Evolutionary conservation across 2,113 vertebrate species (phyloP).

Genomic region (Tachysurus vachellii): DNA sequence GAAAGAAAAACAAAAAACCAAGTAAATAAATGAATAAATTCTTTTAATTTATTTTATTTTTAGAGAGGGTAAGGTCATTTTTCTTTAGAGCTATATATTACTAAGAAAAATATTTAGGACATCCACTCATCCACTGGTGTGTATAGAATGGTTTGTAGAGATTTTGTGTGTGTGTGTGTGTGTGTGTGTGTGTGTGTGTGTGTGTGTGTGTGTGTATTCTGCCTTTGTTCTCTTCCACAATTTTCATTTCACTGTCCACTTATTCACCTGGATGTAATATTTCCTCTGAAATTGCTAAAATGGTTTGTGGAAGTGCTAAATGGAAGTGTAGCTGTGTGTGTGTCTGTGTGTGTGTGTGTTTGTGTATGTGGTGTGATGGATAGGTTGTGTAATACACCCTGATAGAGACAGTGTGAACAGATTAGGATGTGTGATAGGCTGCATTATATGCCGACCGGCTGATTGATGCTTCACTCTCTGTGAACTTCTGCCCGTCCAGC

Average conservation of each 20-base stretch:
- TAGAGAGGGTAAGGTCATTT: neutral
- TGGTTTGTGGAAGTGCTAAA: neutral
- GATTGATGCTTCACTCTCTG: constrained; percentile 33
- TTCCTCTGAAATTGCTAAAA: constrained; percentile 7
- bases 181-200: constrained; percentile 19
- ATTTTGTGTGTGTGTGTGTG: constrained; percentile 13
- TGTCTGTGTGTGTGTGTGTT: neutral
- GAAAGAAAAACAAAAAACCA: neutral
- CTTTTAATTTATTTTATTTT: neutral
- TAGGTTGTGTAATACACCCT: constrained; percentile 25
- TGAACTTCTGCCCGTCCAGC: constrained; percentile 5
- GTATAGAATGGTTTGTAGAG: neutral
- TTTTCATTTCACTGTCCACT: constrained; percentile 27
- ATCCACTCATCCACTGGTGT: neutral
- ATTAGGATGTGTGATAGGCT: constrained; percentile 45
- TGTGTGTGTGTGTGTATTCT: constrained; percentile 16
- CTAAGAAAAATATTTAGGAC: neutral
- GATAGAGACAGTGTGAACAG: constrained; percentile 41
- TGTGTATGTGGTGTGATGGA: neutral
- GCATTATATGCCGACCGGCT: constrained; percentile 24
- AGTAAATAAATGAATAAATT: neutral
- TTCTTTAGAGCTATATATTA: neutral
- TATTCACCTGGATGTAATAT: constrained; percentile 35
- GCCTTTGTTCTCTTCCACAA: neutral
- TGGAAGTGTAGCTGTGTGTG: constrained; percentile 8